Conservation (phyloP, 30 jellyfish, hydroid and myxozoan genomes). For the Sanderia malayensis region DNA sequence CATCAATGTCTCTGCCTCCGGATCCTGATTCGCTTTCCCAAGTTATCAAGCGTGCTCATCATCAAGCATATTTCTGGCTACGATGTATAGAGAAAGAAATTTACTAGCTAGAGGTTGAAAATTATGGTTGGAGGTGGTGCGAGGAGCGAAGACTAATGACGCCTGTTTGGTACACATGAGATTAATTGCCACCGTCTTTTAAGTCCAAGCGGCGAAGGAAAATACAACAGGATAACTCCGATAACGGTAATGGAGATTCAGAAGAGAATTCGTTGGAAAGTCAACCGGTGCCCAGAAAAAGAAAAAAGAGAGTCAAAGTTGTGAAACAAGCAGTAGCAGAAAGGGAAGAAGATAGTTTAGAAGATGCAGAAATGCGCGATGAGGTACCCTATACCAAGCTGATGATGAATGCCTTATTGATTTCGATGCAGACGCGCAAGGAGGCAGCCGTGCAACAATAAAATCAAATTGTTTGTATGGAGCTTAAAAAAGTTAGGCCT, state of each 20-base stretch:
- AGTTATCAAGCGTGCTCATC: constrained; percentile 54
- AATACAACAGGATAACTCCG: constrained; percentile 5
- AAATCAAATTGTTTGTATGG: neutral
- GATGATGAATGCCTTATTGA: constrained; percentile 18
- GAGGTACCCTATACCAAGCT: constrained; percentile 10
- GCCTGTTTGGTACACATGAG: constrained; percentile 55
- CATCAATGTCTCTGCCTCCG: constrained; percentile 59
- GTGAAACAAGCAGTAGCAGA: constrained; percentile 13
- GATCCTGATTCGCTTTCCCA: constrained; percentile 58
- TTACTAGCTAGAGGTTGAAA: constrained; percentile 11
- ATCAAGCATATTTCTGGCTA: constrained; percentile 48
- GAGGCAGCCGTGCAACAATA: constrained; percentile 6
- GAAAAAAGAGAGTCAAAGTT: constrained; percentile 10
- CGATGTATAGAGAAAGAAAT: constrained; percentile 16
- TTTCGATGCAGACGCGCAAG: constrained; percentile 15
- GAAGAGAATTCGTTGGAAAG: constrained; percentile 11
- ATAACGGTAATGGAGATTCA: constrained; percentile 9
- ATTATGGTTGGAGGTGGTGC: constrained; percentile 45
- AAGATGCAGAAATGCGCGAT: constrained; percentile 13
- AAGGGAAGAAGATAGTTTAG: constrained; percentile 15
- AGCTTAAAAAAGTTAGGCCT: constrained; percentile 9
- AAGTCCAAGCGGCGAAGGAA: constrained; percentile 20
- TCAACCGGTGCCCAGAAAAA: constrained; percentile 18
- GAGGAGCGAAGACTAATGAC: constrained; percentile 30
- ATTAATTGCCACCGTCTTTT: constrained; percentile 46